Percentiles rank a stretch among this genome's conserved stretches.
phyloP scores from a whole-genome alignment of 2,113 vertebrate genomes.

The Limnothrissa miodon region DNA sequence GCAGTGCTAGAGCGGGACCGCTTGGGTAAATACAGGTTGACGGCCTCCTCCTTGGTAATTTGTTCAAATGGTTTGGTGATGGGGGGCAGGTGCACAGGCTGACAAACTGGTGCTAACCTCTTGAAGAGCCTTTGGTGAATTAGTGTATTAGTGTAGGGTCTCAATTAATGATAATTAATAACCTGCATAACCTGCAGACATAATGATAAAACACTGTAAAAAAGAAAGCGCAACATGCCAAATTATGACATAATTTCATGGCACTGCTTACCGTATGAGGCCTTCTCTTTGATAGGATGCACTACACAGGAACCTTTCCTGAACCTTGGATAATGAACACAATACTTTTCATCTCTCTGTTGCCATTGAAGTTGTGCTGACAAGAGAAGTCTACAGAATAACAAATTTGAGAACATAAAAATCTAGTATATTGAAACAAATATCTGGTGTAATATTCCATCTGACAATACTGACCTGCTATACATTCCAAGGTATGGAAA shows the following conservation, averaged over 20 bases:
- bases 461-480: no score
- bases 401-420: neutral
- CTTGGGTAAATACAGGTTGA: no score
- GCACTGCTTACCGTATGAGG: neutral
- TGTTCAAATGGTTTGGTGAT: no score
- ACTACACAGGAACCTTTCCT: neutral
- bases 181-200: slow-evolving; percentile 6
- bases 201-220: neutral
- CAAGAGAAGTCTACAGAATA: neutral
- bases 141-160: neutral
- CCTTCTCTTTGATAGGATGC: neutral
- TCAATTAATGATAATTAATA: neutral
- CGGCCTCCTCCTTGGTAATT: no score
- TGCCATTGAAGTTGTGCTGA: neutral
- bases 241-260: neutral
- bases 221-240: neutral
- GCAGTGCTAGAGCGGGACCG: no score
- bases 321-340: neutral
- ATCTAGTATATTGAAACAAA: no score
- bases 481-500: no score
- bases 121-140: neutral
- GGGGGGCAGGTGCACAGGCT: neutral
- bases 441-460: no score
- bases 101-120: neutral
- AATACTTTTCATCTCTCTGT: neutral